phyloP scores from a whole-genome alignment of 1,140 invertebrate genomes.

The Anastatus disparis region DNA sequence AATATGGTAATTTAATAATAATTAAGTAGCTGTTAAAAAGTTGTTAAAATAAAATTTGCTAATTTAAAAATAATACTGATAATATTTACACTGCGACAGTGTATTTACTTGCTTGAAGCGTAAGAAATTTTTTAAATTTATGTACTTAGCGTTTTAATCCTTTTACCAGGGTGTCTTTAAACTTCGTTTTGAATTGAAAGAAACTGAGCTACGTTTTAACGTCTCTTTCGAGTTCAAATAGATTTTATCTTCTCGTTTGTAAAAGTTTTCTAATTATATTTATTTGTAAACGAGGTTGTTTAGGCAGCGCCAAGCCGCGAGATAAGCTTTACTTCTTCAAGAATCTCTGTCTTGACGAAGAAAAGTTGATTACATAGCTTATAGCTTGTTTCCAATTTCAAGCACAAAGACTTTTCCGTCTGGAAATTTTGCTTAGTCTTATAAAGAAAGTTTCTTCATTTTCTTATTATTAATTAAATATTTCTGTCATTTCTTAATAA shows the following conservation, averaged over 20 bases:
- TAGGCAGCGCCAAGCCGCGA: conserved; percentile 11
- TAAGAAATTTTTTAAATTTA: conserved; percentile 14
- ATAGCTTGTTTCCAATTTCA: not conserved
- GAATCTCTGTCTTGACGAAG: not conserved
- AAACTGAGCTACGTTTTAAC: conserved; percentile 17
- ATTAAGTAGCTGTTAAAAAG: too few species aligned
- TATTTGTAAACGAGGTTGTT: conserved; percentile 28
- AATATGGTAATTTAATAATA: too few species aligned
- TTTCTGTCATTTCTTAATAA: too few species aligned
- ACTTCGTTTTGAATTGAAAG: not conserved
- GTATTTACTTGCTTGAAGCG: too few species aligned
- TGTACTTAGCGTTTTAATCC: conserved; percentile 33
- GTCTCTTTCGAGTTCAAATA: conserved; percentile 25
- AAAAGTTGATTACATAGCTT: conserved; percentile 22
- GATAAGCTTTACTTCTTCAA: conserved; percentile 29
- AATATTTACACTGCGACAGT: too few species aligned
- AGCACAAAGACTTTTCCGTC: not conserved
- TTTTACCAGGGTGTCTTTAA: conserved; percentile 23
- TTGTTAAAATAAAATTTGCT: too few species aligned
- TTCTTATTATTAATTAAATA: too few species aligned
- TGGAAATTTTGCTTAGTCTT: not conserved
- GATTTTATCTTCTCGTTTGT: conserved; percentile 21
- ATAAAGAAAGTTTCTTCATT: too few species aligned
- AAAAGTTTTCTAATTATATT: conserved; percentile 34
- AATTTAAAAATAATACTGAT: too few species aligned